Percentiles rank a stretch among this genome's conserved stretches.
These are phyloP conservation scores for Apotomis capreana DNA, from an alignment of 2,888 invertebrate species.

Conservation along the genomic window DNA sequence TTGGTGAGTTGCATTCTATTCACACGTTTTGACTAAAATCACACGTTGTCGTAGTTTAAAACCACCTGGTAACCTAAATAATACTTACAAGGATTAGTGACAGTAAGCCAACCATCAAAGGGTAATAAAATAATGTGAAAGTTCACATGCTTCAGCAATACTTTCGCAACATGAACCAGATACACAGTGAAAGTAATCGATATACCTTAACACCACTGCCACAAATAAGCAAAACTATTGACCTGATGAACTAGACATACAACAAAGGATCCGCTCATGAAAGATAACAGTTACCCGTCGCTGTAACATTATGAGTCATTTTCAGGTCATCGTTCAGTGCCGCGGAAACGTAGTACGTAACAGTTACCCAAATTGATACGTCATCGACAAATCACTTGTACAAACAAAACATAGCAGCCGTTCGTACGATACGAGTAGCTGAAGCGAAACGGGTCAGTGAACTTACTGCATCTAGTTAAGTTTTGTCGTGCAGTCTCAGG, in stretches of 20 bases:
- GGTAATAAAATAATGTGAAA: conserved; percentile 21
- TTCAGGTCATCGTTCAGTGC: conserved; percentile 72
- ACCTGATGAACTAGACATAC: conserved; percentile 58
- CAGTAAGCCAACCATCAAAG: conserved; percentile 10
- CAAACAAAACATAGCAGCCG: conserved; percentile 65
- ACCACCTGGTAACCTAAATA: conserved; percentile 20
- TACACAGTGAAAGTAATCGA: conserved; percentile 41
- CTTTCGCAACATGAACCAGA: conserved; percentile 36
- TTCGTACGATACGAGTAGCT: conserved; percentile 67
- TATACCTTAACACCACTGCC: conserved; percentile 45
- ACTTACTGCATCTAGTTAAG: conserved; percentile 52
- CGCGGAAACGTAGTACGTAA: conserved; percentile 62
- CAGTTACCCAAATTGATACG: conserved; percentile 77
- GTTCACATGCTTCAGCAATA: conserved; percentile 26
- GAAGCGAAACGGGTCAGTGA: conserved; percentile 63
- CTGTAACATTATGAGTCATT: conserved; percentile 70
- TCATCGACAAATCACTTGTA: conserved; percentile 69
- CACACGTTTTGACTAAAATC: neutral
- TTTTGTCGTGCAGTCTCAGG: conserved; percentile 46
- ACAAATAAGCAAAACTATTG: conserved; percentile 44
- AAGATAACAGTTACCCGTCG: conserved; percentile 60
- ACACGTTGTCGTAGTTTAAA: conserved; percentile 6
- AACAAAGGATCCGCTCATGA: conserved; percentile 47
- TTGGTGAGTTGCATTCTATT: conserved; percentile 85
- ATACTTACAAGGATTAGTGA: neutral